Base-by-base conservation (phyloP, 2,113 vertebrate genomes). In the Arothron firmamentum region DNA sequence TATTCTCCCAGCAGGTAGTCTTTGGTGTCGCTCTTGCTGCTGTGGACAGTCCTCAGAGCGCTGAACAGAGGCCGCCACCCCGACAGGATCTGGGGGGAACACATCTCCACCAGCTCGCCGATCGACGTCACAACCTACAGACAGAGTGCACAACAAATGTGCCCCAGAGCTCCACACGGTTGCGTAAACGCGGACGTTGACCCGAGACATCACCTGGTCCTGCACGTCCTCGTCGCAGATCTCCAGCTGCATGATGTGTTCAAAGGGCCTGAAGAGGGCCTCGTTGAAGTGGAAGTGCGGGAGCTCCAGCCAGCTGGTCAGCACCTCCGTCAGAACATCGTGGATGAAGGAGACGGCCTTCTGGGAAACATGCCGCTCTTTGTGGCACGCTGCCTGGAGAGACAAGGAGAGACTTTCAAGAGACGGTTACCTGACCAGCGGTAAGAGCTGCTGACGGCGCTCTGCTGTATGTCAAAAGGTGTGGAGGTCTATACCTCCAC, bases 291-390 rank as follows among this genome's bases (percentile, higher is more conserved):
- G 95, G 62, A 98, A 99, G 82, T 97, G 94, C 0, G 95, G 91
- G 0, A 91, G 93, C 82, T 99, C 97, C 0, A 87, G 92, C 95
- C 96, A 98, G 89, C 92, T 93, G 0, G 83, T 92, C 85, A 99
- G 89, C 20, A 99, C 94, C 88, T 99, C 96, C 0, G 94, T 94
- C 70, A 98, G 93, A 9, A 97, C 95, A 0, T 98, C 96, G 0
- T 99, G 97, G 89, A 99, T 94, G 85, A 99, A 98, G 31, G 95
- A 96, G 3, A 99, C 95, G 0, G 97, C 97, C 80, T 98, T 98
- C 88, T 94, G 96, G 75, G 97, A 98, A 4, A 99, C 95, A 0
- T 94, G 94, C 1, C 95, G 93, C 75, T 99, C 97, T 73, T 95
- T 96, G 53, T 99, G 97, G 80, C 96, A 98, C 1, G 97, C 93